Conservation (phyloP, 2,888 invertebrate species). For the Pseudococcus viburni region DNA sequence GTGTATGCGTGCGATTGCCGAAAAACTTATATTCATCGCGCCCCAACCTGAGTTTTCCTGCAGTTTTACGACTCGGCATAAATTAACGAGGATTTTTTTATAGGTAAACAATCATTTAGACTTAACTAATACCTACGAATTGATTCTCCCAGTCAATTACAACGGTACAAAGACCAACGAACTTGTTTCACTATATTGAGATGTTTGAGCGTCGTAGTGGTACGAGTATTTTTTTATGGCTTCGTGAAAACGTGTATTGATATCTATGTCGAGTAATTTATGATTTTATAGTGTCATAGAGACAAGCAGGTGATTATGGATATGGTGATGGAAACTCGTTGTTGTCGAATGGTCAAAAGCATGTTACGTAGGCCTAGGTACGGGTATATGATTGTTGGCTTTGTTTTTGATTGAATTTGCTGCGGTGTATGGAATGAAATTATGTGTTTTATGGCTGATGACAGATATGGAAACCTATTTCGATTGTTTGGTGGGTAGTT, state of each 20-base stretch:
- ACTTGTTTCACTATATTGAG: slow-evolving; percentile 31
- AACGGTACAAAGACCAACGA: slow-evolving; percentile 30
- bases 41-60: not conserved
- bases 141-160: slow-evolving; percentile 46
- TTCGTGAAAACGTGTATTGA: not conserved
- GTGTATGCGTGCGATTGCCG: not conserved
- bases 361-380: no score
- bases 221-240: not conserved
- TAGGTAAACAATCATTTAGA: slow-evolving; percentile 28
- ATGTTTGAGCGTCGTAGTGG: not conserved
- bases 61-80: slow-evolving; percentile 35
- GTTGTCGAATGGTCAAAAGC: not conserved
- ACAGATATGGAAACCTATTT: no score
- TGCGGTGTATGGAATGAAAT: no score
- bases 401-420: no score
- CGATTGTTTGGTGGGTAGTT: no score
- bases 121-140: slow-evolving; percentile 16
- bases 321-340: not conserved
- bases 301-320: not conserved
- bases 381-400: no score
- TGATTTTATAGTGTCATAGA: not conserved
- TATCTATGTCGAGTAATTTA: slow-evolving; percentile 13
- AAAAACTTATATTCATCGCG: not conserved
- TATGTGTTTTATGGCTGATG: no score
- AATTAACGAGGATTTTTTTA: slow-evolving; percentile 32